A percentile compares a stretch with the other conserved stretches of the same genome.
Conservation (phyloP, 1,140 invertebrate species). For the Caenorhabditis tropicalis region DNA sequence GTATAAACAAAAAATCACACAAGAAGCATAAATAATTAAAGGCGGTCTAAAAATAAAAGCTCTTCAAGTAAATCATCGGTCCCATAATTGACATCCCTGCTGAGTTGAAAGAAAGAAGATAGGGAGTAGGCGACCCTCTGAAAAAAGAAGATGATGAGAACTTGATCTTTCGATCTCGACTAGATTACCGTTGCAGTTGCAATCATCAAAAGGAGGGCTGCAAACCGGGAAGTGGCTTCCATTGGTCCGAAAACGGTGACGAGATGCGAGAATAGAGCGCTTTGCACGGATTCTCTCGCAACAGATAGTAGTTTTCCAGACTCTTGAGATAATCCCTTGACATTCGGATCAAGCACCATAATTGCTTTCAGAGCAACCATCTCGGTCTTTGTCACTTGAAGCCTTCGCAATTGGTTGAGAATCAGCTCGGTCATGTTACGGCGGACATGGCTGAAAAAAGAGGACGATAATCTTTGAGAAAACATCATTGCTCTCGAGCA, state of each 20-base stretch:
- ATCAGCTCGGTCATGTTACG: slow-evolving; percentile 48
- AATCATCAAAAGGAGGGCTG: slow-evolving; percentile 63
- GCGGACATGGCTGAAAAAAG: slow-evolving; percentile 49
- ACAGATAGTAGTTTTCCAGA: slow-evolving; percentile 55
- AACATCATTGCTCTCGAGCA: background rate
- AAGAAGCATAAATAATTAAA: background rate
- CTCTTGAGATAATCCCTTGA: slow-evolving; percentile 53
- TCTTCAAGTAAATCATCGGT: slow-evolving; percentile 9
- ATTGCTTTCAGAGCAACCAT: slow-evolving; percentile 69
- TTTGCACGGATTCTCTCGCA: slow-evolving; percentile 67
- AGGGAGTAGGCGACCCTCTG: slow-evolving; percentile 43
- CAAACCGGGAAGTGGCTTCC: slow-evolving; percentile 64
- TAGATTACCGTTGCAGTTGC: slow-evolving; percentile 64
- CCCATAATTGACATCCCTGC: slow-evolving; percentile 8
- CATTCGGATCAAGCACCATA: slow-evolving; percentile 66
- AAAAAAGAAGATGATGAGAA: slow-evolving; percentile 1
- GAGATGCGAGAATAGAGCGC: slow-evolving; percentile 65
- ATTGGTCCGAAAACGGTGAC: slow-evolving; percentile 47
- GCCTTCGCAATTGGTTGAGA: slow-evolving; percentile 24
- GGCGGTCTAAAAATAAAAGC: slow-evolving; percentile 10
- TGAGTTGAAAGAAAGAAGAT: slow-evolving; percentile 29
- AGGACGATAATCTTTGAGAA: background rate
- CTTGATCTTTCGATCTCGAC: background rate
- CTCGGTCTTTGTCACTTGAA: slow-evolving; percentile 57
- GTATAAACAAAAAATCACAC: background rate